Base-by-base conservation (phyloP, 2,888 invertebrate genomes). In the Gnatocerus cornutus region DNA sequence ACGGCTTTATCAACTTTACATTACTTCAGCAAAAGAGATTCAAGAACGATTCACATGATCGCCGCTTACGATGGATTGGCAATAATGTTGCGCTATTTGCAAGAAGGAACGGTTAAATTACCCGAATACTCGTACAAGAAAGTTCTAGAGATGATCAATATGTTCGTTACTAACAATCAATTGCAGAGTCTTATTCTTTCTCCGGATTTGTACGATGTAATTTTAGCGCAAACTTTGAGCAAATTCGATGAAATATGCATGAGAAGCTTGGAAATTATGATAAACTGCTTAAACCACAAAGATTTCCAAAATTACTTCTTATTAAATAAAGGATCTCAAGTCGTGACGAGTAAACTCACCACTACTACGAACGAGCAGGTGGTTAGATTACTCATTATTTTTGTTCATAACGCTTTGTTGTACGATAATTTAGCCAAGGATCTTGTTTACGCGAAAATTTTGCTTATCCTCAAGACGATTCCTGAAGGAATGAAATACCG, bases 1-100 rank as follows among this genome's bases (percentile, higher is more conserved):
- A 61, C 77, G 8, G 80, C 79, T 39, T 71, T 81, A 10, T 76
- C 77, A 71, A 79, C 79, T 9, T 69, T 82, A 7, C 73, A 75
- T 12, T 65, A 77, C 58, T 80, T 82, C 52, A 71, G 71, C 12
- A 71, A 74, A 67, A 71, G 80, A 41, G 74, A 79, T 50, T 16
- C 71, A 8, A 75, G 73, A 67, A 77, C 78, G 0, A 53, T 79
- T 9, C 74, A 76, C 30, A 73, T 80, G 14, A 56, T 82, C 0
- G 58, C 67, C n/a, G 58, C 63, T 7, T 70, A 74, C 33, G 71
- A 71, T 7, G 75, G 76, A n/a, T 74, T 77, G 10, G 50, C 69
- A 6, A 58, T 74, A 16, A 59, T 81, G 9, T 13, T 80, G 6
- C 71, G 77, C n/a, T 78, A 77, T 67, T 78, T 80, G 46, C 71